phyloP scores from a whole-genome alignment of 2,113 vertebrate genomes.

The Hippocampus abdominalis region DNA sequence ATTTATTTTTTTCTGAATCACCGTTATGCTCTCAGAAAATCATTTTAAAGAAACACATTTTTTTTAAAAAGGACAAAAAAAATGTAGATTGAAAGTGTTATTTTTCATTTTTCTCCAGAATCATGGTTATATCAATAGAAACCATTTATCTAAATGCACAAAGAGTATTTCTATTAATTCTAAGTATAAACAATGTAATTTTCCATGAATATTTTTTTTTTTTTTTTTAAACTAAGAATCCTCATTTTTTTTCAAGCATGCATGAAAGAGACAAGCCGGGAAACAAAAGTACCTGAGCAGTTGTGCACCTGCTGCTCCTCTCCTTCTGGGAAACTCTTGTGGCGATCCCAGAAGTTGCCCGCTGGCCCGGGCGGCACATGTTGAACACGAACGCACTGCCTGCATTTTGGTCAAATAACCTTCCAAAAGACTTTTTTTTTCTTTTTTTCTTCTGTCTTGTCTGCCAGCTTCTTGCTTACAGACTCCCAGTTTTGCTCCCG shows the following conservation, averaged over 20 bases:
- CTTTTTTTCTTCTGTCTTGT: neutral
- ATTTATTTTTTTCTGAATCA: too few relatives aligned
- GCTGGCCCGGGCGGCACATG: slow-evolving; percentile 49
- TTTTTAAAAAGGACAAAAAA: too few relatives aligned
- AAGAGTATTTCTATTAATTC: too few relatives aligned
- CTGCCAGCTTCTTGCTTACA: neutral
- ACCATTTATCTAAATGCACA: too few relatives aligned
- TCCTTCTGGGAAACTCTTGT: slow-evolving; percentile 53
- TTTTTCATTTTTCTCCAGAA: too few relatives aligned
- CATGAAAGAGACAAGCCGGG: too few relatives aligned
- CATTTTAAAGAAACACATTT: too few relatives aligned
- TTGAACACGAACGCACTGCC: slow-evolving; percentile 55
- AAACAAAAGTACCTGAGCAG: slow-evolving; percentile 51
- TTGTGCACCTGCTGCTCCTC: slow-evolving; percentile 46
- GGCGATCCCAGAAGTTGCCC: slow-evolving; percentile 48
- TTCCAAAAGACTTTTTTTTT: neutral
- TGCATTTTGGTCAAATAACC: slow-evolving; percentile 43
- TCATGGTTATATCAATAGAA: too few relatives aligned
- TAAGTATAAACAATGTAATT: neutral
- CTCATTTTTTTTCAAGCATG: neutral
- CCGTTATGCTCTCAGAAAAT: too few relatives aligned
- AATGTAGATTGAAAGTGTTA: too few relatives aligned
- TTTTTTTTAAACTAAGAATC: too few relatives aligned
- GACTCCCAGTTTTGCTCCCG: slow-evolving; percentile 5
- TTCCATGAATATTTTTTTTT: neutral